These are phyloP conservation scores for Anoplopoma fimbria DNA, from an alignment of 2,113 vertebrate species.

Conservation along the genomic window DNA sequence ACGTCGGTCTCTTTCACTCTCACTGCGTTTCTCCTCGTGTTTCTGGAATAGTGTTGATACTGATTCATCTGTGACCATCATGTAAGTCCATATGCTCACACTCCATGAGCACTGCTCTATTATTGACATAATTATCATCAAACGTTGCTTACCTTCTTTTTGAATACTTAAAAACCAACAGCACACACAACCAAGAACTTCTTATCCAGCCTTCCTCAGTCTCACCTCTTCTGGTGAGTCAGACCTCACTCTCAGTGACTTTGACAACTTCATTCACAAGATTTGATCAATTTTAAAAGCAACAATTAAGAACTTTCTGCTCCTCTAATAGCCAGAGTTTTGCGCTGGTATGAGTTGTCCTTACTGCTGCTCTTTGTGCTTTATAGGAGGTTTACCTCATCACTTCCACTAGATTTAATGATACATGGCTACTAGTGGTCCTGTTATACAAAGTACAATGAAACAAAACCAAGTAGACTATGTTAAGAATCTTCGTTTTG, in stretches of 20 bases:
- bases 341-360: slow-evolving; percentile 40
- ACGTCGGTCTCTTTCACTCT: slow-evolving; percentile 35
- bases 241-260: slow-evolving; percentile 41
- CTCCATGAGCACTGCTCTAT: slow-evolving; percentile 29
- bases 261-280: slow-evolving; percentile 21
- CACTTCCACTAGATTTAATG: slow-evolving; percentile 64
- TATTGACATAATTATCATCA: slow-evolving; percentile 9
- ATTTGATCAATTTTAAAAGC: slow-evolving; percentile 47
- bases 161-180: slow-evolving; percentile 10
- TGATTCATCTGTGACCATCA: slow-evolving; percentile 88
- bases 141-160: slow-evolving; percentile 21
- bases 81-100: slow-evolving; percentile 83
- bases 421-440: slow-evolving; percentile 64
- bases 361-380: slow-evolving; percentile 59
- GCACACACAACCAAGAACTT: slow-evolving; percentile 41
- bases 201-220: slow-evolving; percentile 54
- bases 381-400: slow-evolving; percentile 56
- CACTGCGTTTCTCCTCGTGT: slow-evolving; percentile 49
- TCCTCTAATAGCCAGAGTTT: slow-evolving; percentile 34
- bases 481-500: slow-evolving; percentile 53
- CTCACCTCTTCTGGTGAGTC: slow-evolving; percentile 11
- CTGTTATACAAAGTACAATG: slow-evolving; percentile 62
- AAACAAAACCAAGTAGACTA: slow-evolving; percentile 65
- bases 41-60: slow-evolving; percentile 82
- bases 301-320: slow-evolving; percentile 51